phyloP scores from a whole-genome alignment of 30 jellyfish, hydroid and myxozoan species.

The Haliclystus octoradiatus region DNA sequence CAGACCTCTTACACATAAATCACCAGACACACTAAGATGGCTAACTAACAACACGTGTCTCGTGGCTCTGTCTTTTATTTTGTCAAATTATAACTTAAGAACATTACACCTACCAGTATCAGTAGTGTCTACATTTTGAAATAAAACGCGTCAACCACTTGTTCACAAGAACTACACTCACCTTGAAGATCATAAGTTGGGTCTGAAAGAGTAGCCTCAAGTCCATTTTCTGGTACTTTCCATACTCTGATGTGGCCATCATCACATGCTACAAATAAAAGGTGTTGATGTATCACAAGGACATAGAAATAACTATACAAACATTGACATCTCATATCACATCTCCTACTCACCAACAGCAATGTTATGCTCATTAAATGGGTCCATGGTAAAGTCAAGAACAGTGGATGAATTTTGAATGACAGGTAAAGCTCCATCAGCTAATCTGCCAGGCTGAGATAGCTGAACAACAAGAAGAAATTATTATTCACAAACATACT shows the following conservation, averaged over 20 bases:
- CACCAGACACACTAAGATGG: no score
- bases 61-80: no score
- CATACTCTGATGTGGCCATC: slow-evolving; percentile 68
- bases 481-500: neutral
- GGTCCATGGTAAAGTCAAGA: slow-evolving; percentile 92
- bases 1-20: no score
- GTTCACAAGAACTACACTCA: no score
- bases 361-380: slow-evolving; percentile 59
- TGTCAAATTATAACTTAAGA: no score
- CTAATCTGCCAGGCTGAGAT: slow-evolving; percentile 61
- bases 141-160: no score
- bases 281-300: neutral
- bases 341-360: slow-evolving; percentile 65
- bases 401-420: slow-evolving; percentile 63
- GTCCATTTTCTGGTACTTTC: slow-evolving; percentile 86
- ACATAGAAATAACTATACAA: no score
- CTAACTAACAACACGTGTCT: no score
- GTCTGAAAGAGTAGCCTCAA: slow-evolving; percentile 47
- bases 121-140: no score
- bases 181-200: slow-evolving; percentile 41
- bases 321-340: neutral
- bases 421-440: slow-evolving; percentile 66
- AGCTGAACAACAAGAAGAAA: slow-evolving; percentile 12
- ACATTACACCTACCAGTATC: no score
- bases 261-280: slow-evolving; percentile 59